Base-by-base conservation (phyloP, 1,140 invertebrate species). In the Brachionus rotundiformis region DNA sequence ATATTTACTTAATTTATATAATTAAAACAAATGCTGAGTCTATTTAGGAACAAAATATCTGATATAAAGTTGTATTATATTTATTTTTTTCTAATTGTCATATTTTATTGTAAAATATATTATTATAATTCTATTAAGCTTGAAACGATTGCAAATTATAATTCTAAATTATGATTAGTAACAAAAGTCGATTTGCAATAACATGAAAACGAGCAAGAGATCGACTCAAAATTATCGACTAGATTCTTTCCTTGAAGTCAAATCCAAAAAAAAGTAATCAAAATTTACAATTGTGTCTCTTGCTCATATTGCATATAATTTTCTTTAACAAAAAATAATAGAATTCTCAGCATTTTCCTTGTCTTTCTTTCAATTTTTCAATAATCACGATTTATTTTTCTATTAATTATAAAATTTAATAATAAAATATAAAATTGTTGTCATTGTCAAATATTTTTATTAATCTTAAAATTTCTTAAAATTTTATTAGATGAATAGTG, bases 401-500 rank as follows among this genome's bases (percentile, higher is more conserved):
- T 1, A 27, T 23, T 23, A 10, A 65, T 29, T 27, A 29, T 29
- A 7, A 27, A 10, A 31, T 65, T 65, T 16, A 29, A 33, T 2
- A 54, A 54, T 54, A 54, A 19, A 54, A 49, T 7, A 23, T 8
- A 19, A 54, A 54, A 19, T 54, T 16, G 47, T 54, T 54, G 47
- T 29, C 11, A 65, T 65, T 65, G 31, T 23, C 36, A 25, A 31
- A 73, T 73, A 25, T 8, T 27, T 27, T 44, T 44, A 25, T 73
- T 44, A 31, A 44, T 25, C 25, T 73, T 44, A 10, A n/a, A 31
- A 23, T 44, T n/a, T n/a, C n/a, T 73, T 23, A 1, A 25, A 19
- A 25, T 73, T 73, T 31, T 73, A 13, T 36, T 19, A 54, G n/a
- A 79, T 79, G 76, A 79, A 49, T 63, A 79, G 47, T 79, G 76